phyloP scores from a whole-genome alignment of 1,140 invertebrate species.

The Brevipalpus yothersi region DNA sequence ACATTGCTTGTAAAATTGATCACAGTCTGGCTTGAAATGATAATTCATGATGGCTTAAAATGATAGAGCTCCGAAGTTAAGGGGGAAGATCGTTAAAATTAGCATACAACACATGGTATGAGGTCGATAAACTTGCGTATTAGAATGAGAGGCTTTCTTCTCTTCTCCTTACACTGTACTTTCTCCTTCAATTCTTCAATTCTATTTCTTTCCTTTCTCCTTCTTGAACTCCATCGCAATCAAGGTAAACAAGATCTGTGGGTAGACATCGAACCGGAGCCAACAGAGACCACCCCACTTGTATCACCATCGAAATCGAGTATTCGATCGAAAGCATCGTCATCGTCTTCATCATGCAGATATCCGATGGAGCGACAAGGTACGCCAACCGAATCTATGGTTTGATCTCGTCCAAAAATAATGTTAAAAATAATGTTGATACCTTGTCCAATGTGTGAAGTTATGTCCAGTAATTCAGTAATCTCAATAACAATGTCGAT shows the following conservation, averaged over 20 bases:
- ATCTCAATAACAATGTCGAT: too few relatives aligned
- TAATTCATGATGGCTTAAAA: slow-evolving; percentile 18
- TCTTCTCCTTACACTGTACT: not conserved
- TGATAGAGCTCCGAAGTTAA: slow-evolving; percentile 27
- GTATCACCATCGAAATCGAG: not conserved
- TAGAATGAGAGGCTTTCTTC: not conserved
- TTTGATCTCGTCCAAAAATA: not conserved
- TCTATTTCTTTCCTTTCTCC: not conserved
- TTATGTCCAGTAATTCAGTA: too few relatives aligned
- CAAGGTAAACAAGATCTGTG: not conserved
- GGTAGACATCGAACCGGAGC: not conserved
- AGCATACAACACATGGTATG: not conserved
- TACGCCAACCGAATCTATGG: not conserved
- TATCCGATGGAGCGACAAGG: not conserved
- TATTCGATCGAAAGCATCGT: not conserved
- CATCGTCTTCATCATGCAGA: not conserved
- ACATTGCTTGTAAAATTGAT: too few relatives aligned
- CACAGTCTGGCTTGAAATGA: not conserved
- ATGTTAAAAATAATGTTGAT: too few relatives aligned
- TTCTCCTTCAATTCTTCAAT: not conserved
- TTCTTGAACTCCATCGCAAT: not conserved
- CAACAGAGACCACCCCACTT: not conserved
- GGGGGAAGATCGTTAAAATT: slow-evolving; percentile 46
- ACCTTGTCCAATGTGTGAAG: too few relatives aligned
- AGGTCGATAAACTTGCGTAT: not conserved